phyloP scores from a whole-genome alignment of 2,797 vertebrate genomes.

The Intellagama lesueurii region DNA sequence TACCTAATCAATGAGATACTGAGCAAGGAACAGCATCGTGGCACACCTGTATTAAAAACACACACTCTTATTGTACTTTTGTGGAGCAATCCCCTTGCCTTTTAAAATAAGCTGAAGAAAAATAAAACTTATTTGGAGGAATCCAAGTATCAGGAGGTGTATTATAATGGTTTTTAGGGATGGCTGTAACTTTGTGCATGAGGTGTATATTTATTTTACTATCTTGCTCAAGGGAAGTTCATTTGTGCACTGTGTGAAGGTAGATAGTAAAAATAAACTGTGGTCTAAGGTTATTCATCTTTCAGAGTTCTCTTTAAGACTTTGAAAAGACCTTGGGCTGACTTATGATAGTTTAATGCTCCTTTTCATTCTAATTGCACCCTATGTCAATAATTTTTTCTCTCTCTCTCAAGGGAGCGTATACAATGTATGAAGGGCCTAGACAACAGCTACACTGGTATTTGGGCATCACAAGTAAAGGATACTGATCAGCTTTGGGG shows the following conservation, averaged over 20 bases:
- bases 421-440: neutral
- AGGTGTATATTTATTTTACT: neutral
- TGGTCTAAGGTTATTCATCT: neutral
- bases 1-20: slow-evolving; percentile 48
- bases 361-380: neutral
- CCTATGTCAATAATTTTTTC: neutral
- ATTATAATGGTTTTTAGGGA: neutral
- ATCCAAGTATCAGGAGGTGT: neutral
- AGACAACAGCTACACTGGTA: neutral
- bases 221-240: neutral
- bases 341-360: neutral
- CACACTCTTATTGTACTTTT: neutral
- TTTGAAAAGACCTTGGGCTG: neutral
- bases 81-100: slow-evolving; percentile 40
- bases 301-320: neutral
- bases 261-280: neutral
- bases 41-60: slow-evolving; percentile 37
- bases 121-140: slow-evolving; percentile 39
- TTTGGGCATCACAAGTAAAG: neutral
- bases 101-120: slow-evolving; percentile 55
- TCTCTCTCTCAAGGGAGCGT: neutral
- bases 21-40: slow-evolving; percentile 55
- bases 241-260: neutral
- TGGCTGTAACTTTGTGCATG: neutral
- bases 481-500: too few relatives aligned